Evolutionary conservation across 1,140 invertebrate genomes (phyloP).

Genomic region (Bombus breviceps): DNA sequence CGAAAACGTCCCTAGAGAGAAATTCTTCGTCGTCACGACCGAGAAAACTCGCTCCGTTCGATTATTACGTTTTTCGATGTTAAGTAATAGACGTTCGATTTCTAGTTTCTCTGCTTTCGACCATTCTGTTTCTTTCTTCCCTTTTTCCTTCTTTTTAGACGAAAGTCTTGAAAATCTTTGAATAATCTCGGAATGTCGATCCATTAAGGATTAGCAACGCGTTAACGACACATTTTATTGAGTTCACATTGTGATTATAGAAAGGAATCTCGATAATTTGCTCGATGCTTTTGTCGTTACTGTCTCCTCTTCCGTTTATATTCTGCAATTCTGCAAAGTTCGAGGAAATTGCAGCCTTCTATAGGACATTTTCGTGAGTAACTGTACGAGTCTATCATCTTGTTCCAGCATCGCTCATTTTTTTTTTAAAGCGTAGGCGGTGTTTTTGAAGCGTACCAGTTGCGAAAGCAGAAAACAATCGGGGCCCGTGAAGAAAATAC

Average conservation of each 20-base stretch:
- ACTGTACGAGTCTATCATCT: neutral
- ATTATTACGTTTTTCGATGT: slow-evolving; percentile 13
- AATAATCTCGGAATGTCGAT: neutral
- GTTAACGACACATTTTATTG: neutral
- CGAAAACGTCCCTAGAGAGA: neutral
- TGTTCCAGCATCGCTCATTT: neutral
- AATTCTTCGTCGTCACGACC: neutral
- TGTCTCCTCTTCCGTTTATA: neutral
- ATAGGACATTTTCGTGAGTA: neutral
- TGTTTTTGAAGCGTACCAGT: neutral
- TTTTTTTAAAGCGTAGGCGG: neutral
- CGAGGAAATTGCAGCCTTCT: neutral
- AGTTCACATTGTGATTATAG: neutral
- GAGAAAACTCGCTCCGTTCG: neutral
- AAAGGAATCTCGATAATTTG: neutral
- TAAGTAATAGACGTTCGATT: slow-evolving; percentile 8
- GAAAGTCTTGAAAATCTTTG: neutral
- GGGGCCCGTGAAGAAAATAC: slow-evolving; percentile 9
- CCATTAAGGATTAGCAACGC: no score
- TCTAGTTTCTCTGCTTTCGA: neutral
- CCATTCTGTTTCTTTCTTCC: no score
- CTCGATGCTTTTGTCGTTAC: neutral
- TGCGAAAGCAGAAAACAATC: slow-evolving; percentile 23
- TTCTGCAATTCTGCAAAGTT: neutral
- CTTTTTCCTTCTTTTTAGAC: no score